These are phyloP conservation scores for Streblospio benedicti DNA, from an alignment of 1,140 invertebrate genomes.

Conservation along the genomic window DNA sequence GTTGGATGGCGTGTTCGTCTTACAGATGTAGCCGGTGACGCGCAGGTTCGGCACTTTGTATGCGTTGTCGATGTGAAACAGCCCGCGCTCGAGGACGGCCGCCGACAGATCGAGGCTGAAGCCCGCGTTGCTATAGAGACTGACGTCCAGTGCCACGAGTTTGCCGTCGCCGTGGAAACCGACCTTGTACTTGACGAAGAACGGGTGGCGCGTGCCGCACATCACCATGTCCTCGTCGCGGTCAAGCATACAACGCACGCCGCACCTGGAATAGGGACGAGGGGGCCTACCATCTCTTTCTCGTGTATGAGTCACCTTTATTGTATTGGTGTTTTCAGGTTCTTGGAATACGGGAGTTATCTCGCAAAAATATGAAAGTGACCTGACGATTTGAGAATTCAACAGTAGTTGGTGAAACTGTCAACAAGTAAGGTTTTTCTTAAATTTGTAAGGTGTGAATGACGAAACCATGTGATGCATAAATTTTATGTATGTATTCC, in stretches of 20 bases:
- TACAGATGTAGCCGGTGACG: slow-evolving; percentile 34
- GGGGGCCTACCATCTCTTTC: no score
- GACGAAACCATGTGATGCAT: no score
- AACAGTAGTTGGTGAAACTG: neutral
- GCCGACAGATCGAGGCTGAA: slow-evolving; percentile 73
- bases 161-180: slow-evolving; percentile 67
- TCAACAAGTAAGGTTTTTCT: no score
- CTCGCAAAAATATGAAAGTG: slow-evolving; percentile 44
- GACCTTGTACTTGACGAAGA: slow-evolving; percentile 75
- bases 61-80: slow-evolving; percentile 58
- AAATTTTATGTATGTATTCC: no score
- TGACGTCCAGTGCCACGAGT: slow-evolving; percentile 61
- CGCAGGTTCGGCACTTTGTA: slow-evolving; percentile 40
- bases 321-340: no score
- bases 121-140: slow-evolving; percentile 76
- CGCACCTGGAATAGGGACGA: slow-evolving; percentile 61
- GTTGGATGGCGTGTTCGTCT: slow-evolving; percentile 46
- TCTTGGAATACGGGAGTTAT: no score
- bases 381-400: neutral
- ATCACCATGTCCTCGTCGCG: slow-evolving; percentile 89
- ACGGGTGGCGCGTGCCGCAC: slow-evolving; percentile 79
- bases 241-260: slow-evolving; percentile 80
- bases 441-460: no score
- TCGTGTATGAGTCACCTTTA: no score
- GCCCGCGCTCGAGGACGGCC: slow-evolving; percentile 65